Percentiles rank a stretch among this genome's conserved stretches.
These are phyloP conservation scores for Drosophila aldrichi DNA, from an alignment of 2,888 invertebrate genomes.

Conservation along the genomic window DNA sequence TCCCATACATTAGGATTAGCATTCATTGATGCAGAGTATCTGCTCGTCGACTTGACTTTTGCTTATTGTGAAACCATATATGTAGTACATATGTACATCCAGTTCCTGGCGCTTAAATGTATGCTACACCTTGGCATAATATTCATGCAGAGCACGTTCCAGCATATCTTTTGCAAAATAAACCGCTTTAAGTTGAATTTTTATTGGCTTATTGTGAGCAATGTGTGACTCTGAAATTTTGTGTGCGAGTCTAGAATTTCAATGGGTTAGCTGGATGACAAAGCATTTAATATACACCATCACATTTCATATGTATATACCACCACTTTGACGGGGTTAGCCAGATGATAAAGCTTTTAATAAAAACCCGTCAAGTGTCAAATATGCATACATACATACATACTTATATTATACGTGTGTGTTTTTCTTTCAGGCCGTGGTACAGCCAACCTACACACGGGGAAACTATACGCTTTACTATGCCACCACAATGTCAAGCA, in stretches of 20 bases:
- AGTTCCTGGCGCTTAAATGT: constrained; percentile 41
- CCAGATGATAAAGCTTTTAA: constrained; percentile 46
- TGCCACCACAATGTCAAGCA: constrained; percentile 80
- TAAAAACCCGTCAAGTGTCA: constrained; percentile 36
- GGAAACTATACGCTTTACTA: constrained; percentile 85
- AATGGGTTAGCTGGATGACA: constrained; percentile 48
- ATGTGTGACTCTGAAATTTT: constrained; percentile 55
- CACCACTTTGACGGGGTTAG: constrained; percentile 45
- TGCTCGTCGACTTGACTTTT: neutral
- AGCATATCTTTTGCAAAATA: constrained; percentile 67
- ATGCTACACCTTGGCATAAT: constrained; percentile 62
- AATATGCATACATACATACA: constrained; percentile 6
- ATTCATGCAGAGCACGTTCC: constrained; percentile 73
- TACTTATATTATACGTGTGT: neutral
- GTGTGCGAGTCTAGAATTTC: constrained; percentile 59
- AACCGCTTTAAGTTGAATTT: constrained; percentile 77
- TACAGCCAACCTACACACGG: constrained; percentile 82
- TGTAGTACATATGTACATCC: neutral
- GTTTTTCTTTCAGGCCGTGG: constrained; percentile 70
- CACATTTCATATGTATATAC: constrained; percentile 35
- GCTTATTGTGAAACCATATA: neutral
- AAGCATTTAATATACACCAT: constrained; percentile 42
- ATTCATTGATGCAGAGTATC: constrained; percentile 10
- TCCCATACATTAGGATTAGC: neutral
- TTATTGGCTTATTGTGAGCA: constrained; percentile 72